These are phyloP conservation scores for Grantiella picta DNA, from an alignment of 2,113 vertebrate species.

Conservation along the genomic window DNA sequence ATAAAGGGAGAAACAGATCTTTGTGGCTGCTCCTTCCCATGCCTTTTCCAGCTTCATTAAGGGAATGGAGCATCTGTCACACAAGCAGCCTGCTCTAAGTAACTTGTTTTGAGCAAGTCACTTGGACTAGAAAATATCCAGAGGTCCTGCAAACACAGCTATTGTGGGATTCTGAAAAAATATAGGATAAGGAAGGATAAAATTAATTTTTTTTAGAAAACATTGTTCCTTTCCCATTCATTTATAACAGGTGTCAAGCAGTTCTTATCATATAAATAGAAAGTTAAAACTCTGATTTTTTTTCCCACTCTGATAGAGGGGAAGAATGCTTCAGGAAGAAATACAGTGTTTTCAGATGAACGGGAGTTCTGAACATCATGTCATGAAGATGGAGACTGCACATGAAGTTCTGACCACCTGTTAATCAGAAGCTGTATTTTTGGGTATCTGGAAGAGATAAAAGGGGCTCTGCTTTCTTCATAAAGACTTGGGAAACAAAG, in stretches of 20 bases:
- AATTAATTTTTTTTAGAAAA: background rate
- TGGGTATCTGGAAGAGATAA: background rate
- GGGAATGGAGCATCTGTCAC: background rate
- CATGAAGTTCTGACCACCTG: background rate
- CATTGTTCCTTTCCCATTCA: background rate
- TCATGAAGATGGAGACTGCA: background rate
- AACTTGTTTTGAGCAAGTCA: background rate
- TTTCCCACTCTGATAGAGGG: too few species aligned
- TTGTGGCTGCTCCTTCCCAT: background rate
- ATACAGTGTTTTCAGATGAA: background rate
- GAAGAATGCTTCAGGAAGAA: background rate
- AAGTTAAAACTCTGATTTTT: background rate
- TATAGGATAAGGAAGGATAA: background rate
- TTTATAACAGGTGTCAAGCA: background rate
- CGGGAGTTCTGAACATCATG: background rate
- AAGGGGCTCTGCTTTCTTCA: background rate
- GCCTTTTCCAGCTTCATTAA: background rate
- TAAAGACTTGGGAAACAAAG: background rate
- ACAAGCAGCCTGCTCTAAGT: background rate
- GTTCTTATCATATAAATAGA: background rate
- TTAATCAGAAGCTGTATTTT: background rate
- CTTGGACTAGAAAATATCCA: background rate
- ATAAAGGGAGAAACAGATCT: background rate
- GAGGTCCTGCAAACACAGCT: background rate
- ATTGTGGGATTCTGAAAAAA: background rate